Conservation (phyloP, 2,113 vertebrate species). For the Semicossyphus pulcher region DNA sequence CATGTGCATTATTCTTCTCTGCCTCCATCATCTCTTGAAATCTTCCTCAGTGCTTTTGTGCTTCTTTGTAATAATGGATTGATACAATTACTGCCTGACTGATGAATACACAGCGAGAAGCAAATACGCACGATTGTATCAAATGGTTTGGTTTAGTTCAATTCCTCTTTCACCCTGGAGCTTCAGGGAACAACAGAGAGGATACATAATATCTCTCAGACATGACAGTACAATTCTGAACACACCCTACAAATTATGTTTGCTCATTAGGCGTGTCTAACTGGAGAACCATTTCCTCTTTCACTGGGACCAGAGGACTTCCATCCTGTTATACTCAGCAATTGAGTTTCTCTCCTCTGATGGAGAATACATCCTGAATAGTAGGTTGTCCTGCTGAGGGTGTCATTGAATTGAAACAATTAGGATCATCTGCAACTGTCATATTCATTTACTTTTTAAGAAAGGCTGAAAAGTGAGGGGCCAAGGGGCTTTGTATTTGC, state of each 20-base stretch:
- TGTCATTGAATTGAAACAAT: too few relatives aligned
- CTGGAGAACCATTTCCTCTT: background rate
- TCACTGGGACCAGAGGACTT: too few relatives aligned
- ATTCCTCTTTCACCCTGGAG: background rate
- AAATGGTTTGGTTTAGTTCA: slow-evolving; percentile 20
- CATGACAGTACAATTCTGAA: slow-evolving; percentile 27
- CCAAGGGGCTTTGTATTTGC: too few relatives aligned
- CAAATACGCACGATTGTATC: slow-evolving; percentile 1
- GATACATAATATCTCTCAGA: slow-evolving; percentile 16
- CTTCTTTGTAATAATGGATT: slow-evolving; percentile 49
- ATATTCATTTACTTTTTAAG: too few relatives aligned
- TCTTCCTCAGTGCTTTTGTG: background rate
- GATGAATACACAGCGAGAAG: slow-evolving; percentile 14
- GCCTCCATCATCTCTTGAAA: slow-evolving; percentile 39
- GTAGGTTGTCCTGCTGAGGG: too few relatives aligned
- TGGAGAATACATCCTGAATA: too few relatives aligned
- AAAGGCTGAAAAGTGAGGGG: too few relatives aligned
- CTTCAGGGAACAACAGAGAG: background rate
- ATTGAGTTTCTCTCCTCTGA: slow-evolving; percentile 16
- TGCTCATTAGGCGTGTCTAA: slow-evolving; percentile 42
- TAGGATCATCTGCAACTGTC: too few relatives aligned
- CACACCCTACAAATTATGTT: slow-evolving; percentile 44
- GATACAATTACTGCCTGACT: slow-evolving; percentile 53
- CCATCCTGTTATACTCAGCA: too few relatives aligned
- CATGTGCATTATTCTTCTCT: slow-evolving; percentile 6